Evolutionary conservation across 2,888 invertebrate species (phyloP), one percentile per base, ranked within the genome.

Genomic region (Cephus spinipes): DNA sequence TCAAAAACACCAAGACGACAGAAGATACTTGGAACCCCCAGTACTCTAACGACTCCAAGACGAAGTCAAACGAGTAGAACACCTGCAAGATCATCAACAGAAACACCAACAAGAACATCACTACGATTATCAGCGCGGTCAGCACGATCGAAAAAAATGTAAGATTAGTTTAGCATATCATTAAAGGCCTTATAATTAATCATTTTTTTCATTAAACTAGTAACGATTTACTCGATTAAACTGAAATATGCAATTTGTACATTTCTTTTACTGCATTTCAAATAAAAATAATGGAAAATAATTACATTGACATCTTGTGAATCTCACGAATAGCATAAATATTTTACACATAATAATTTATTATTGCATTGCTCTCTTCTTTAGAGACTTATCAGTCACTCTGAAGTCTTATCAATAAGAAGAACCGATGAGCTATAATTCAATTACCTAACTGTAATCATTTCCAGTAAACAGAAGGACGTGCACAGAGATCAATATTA

Each of bases 41-140:
- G 12, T 3, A 34, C 15, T 23, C 6, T 9, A 55, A 9, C 23
- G 9, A 55, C 55, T 55, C 23, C 23, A 23, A 33, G 40, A 33
- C 75, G 73, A 11, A 33, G 78, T n/a, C 69, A 73, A 34, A 77
- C 34, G 4, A n/a, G 30, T 30, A 76, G 32, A 73, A 77, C 35
- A n/a, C 68, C 78, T 35, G 68, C 36, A n/a, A 55, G 6, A 55
- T n/a, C 40, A 76, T 32, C 79, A 15, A 36, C 76, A 75, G 40
- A 33, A 55, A 34, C 73, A 31, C 73, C 75, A 32, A 11, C 30
- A n/a, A 81, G 77, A 74, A 74, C 75, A 55, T 77, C 74, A 11
- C 78, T 81, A 6, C 55, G 55, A 55, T 9, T 15, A 55, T 55
- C 76, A 77, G 73, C 77, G 76, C 71, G 35, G 78, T 79, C 75